Evolutionary conservation across 2,888 invertebrate genomes (phyloP), one percentile per base, ranked within the genome.

Genomic region (Agonum fuliginosum): DNA sequence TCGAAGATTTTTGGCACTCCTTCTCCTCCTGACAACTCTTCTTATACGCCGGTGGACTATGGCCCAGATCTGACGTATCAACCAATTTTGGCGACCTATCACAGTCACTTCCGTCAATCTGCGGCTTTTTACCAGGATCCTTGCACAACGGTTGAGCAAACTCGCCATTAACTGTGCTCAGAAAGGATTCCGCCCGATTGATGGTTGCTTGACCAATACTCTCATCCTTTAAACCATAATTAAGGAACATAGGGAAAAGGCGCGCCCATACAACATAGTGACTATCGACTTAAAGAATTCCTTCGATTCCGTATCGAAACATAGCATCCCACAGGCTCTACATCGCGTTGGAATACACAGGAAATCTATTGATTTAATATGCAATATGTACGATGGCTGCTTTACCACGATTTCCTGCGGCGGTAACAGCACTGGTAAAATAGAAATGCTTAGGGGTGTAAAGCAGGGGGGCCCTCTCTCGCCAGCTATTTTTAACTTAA

Each of bases 381-480:
- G 4, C 3, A 17, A 62, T 12, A 24, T 27, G 30, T 62, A 62
- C 30, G 14, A 8, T n/a, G 62, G 14, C 5, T 27, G 24, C 12
- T 27, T 27, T 3, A 30, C 62, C n/a, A 27, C 24, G 2, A 24
- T 62, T 5, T 20, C 27, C 27, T 62, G 62, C 22, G 62, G 27
- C 6, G 30, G 62, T 3, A 14, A 5, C 17, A 19, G 8, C 24
- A 17, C 41, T 14, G 10, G 10, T 8, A 4, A 22, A n/a, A 62
- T 62, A 4, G 27, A 22, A 5, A 62, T 62, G 24, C 8, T 3
- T 4, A 19, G 70, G 3, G 70, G 70, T 14, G 70, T 69, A 3
- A 69, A 69, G 17, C 70, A 69, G 19, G 70, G 70, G 6, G 43
- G 43, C 43, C 70, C 70, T 2, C 19, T 69, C 3, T 69, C 70